Conservation (phyloP, 1,140 invertebrate genomes). For the Sarcophaga bullata region DNA sequence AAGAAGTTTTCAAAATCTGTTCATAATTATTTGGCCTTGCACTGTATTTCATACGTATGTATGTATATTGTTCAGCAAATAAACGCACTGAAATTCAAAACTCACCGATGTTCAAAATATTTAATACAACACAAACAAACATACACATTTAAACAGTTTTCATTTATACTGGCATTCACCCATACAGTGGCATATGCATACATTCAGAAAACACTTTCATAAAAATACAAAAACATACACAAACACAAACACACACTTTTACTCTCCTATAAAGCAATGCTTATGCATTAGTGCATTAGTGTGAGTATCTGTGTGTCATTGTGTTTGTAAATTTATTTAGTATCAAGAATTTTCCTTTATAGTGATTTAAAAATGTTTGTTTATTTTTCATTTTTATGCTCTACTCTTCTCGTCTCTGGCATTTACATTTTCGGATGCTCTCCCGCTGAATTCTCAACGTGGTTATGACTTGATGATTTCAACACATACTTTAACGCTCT, state of each 20-base stretch:
- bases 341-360: constrained; percentile 3
- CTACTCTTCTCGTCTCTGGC: not conserved
- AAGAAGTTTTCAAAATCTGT: no score
- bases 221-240: not conserved
- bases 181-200: no score
- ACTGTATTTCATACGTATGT: no score
- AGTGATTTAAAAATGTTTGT: not conserved
- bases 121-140: no score
- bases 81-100: no score
- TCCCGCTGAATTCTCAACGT: not conserved
- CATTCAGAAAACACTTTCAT: no score
- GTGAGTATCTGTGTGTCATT: not conserved
- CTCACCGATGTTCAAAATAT: no score
- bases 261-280: no score
- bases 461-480: constrained; percentile 14
- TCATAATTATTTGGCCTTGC: no score
- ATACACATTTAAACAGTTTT: no score
- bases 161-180: no score
- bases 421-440: not conserved
- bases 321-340: not conserved
- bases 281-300: not conserved
- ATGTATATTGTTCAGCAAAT: no score
- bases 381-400: constrained; percentile 1
- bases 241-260: not conserved
- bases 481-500: constrained; percentile 12